A percentile compares a stretch with the other conserved stretches of the same genome.
Conservation (phyloP, 2,113 vertebrate species). For the Rhynchomys soricoides region DNA sequence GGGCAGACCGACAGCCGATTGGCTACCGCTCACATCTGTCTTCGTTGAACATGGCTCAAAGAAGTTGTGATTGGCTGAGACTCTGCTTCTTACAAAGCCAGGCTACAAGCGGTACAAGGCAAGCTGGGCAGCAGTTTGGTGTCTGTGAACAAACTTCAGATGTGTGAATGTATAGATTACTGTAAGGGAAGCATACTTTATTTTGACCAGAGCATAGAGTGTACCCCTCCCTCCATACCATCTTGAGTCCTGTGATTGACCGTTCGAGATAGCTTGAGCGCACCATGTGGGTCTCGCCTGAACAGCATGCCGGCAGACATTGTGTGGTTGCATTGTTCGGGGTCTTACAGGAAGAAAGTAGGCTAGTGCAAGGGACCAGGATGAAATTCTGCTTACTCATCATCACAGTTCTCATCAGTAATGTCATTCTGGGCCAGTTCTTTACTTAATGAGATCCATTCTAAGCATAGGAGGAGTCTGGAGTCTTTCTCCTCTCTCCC, state of each 20-base stretch:
- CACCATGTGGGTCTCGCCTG: not conserved
- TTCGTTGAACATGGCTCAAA: not conserved
- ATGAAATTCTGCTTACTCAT: not conserved
- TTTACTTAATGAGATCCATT: not conserved
- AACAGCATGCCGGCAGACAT: too few species aligned
- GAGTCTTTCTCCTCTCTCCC: not conserved
- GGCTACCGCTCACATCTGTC: not conserved
- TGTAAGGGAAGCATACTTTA: too few species aligned
- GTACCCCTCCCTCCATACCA: accelerated
- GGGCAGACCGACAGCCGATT: not conserved
- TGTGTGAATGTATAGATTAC: not conserved
- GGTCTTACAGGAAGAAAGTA: not conserved
- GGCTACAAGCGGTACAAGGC: not conserved
- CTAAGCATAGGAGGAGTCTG: not conserved
- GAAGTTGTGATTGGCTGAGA: not conserved
- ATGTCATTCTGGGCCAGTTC: not conserved
- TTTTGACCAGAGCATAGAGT: not conserved
- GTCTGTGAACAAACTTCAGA: not conserved
- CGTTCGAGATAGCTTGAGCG: not conserved
- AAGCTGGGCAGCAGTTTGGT: not conserved
- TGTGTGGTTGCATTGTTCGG: not conserved
- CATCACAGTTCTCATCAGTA: not conserved
- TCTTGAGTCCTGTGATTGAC: not conserved
- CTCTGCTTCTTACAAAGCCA: not conserved
- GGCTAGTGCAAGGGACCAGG: not conserved